Evolutionary conservation across 2,888 invertebrate genomes (phyloP), one percentile per base, ranked within the genome.

Genomic region (Rhimphoctona megacephalus): DNA sequence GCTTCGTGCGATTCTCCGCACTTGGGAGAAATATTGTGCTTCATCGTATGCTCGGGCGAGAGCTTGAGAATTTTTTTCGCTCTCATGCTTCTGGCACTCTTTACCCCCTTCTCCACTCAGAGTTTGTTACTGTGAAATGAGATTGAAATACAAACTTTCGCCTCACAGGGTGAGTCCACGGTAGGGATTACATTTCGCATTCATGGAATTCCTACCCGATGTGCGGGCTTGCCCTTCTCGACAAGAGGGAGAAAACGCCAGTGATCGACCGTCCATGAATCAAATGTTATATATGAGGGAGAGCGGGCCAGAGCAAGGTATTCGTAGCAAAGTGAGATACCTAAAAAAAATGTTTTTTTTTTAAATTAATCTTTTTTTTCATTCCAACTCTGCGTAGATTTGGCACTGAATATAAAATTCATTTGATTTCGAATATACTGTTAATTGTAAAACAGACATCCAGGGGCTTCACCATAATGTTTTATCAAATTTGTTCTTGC

Each of bases 181-280:
- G 77, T 73, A 70, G 69, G 89, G 91, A 93, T 92, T 92, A 90
- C 92, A 92, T 92, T 93, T 93, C 90, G 90, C 91, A 92, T 93
- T 92, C 92, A 92, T 93, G 90, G 91, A 92, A 92, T 92, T 91
- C 92, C 91, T 19, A 39, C 19, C 64, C 81, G 54, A 90, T 52
- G 57, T 36, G 67, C 72, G 54, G 36, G 64, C 46, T 8, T 49
- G 30, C 46, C 36, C 49, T 46, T 64, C 73, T 57, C 46, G 22
- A 39, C 46, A 64, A 61, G 70, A 66, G 66, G 30, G 83, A 72
- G 72, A 77, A 74, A 66, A 57, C 64, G 33, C 76, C 61, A 33
- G 39, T 90, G 61, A 61, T 80, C 84, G 80, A 90, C 89, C 90
- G 89, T 84, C 80, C 70, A 91, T 92, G 91, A 92, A 92, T 92